Base-by-base conservation (phyloP, 1,140 invertebrate species). In the Helicoverpa armigera region DNA sequence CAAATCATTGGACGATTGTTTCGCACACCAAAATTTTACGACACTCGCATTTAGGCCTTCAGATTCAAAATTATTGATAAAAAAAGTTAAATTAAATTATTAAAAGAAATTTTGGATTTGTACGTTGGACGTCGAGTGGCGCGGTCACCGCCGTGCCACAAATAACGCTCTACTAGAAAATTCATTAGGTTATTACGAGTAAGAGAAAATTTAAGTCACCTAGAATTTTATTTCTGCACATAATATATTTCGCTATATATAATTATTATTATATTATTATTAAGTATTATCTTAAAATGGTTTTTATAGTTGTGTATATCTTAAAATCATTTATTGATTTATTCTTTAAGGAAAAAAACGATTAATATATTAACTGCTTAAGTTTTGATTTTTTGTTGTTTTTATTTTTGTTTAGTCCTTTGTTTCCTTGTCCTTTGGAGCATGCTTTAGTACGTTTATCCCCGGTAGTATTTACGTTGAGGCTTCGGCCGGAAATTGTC, bases 181-280 rank as follows among this genome's bases (percentile, higher is more conserved):
- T 95, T 95, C 90, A 91, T 94, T 95, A 94, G 91, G 87, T 94
- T 94, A 93, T 43, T 93, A 91, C 83, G 90, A 92, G 88, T 94
- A 93, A 95, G 92, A 93, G 89, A 92, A 95, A 93, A 90, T 93
- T 96, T 95, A 96, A 96, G 96, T 96, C 96, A 96, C 96, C 93
- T 96, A 95, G 95, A 96, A 95, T 96, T 94, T 95, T 93, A 94
- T 95, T 95, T 96, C 95, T 95, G 95, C 96, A 96, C 96, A 96
- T 96, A 96, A 96, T 96, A 96, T 96, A 95, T 96, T 96, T 96
- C 95, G 95, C 91, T 95, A 94, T 94, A 95, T 94, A 94, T 94
- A 94, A 94, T 94, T 94, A 95, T 93, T 94, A 94, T 95, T 94
- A 94, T 94, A 92, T 91, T 94, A 90, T 89, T 91, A 94, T 93